These are phyloP conservation scores for Dryadula phaetusa DNA, from an alignment of 2,888 invertebrate species.

Conservation along the genomic window DNA sequence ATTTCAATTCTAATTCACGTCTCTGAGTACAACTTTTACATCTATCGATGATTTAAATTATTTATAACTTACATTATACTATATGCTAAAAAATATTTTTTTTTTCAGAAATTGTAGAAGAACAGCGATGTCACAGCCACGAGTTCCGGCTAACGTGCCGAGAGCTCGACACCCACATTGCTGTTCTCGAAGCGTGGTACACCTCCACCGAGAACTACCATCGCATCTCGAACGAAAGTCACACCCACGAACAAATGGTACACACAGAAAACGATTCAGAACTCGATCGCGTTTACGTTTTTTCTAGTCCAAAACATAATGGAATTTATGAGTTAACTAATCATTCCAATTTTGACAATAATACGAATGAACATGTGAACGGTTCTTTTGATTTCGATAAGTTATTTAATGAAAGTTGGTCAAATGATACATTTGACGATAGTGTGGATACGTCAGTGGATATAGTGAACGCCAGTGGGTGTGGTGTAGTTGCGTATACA, in stretches of 20 bases:
- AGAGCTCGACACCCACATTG: constrained; percentile 85
- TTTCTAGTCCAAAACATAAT: constrained; percentile 79
- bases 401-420: constrained; percentile 55
- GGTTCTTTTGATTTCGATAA: constrained; percentile 47
- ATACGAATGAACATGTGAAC: constrained; percentile 50
- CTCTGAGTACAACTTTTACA: no score
- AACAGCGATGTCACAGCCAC: constrained; percentile 85
- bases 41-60: no score
- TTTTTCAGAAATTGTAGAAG: constrained; percentile 87
- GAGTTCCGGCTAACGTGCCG: constrained; percentile 86
- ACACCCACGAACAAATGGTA: constrained; percentile 52
- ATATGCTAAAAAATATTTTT: no score
- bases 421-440: constrained; percentile 56
- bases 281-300: constrained; percentile 70
- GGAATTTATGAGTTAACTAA: constrained; percentile 69
- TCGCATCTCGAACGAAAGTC: constrained; percentile 57
- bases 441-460: constrained; percentile 64
- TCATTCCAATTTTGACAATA: constrained; percentile 63
- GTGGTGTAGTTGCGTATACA: constrained; percentile 64
- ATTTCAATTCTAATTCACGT: no score
- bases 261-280: constrained; percentile 74
- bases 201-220: constrained; percentile 68
- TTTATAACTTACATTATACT: no score
- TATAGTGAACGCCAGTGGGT: constrained; percentile 65
- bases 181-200: constrained; percentile 86